These are phyloP conservation scores for Coregonus ussuriensis DNA, from an alignment of 2,797 vertebrate genomes.

Conservation along the genomic window DNA sequence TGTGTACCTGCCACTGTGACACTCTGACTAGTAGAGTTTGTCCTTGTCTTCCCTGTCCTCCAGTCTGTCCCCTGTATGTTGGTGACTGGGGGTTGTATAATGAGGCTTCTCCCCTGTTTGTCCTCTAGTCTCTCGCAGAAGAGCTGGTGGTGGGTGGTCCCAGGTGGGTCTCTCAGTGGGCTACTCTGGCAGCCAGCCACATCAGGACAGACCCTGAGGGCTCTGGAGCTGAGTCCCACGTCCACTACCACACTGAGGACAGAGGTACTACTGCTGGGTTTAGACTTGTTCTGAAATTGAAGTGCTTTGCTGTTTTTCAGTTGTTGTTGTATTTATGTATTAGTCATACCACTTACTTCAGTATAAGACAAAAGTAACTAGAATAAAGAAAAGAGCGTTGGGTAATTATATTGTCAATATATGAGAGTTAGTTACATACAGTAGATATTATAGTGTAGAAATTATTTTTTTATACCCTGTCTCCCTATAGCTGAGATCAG, in stretches of 20 bases:
- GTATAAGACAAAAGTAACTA: no score
- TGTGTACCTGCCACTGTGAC: not conserved
- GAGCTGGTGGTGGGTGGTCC: conserved; percentile 82
- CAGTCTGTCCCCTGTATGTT: not conserved
- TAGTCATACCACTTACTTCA: not conserved
- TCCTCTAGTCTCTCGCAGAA: conserved; percentile 75
- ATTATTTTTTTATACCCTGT: conserved; percentile 1
- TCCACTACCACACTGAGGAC: conserved; percentile 74
- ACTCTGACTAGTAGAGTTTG: not conserved
- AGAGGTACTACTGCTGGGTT: conserved; percentile 75
- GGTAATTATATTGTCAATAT: not conserved
- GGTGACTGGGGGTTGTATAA: not conserved
- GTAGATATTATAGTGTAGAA: not conserved
- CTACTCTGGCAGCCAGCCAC: conserved; percentile 93
- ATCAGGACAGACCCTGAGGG: conserved; percentile 89
- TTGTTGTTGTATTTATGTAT: not conserved
- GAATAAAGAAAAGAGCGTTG: no score
- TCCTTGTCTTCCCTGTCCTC: no score
- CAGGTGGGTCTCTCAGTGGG: conserved; percentile 96
- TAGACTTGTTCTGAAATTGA: not conserved
- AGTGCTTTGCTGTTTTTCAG: not conserved
- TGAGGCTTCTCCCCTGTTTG: conserved; percentile 7
- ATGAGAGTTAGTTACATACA: not conserved
- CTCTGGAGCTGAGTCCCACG: conserved; percentile 77
- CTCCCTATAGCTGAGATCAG: conserved; percentile 72